Base-by-base conservation (phyloP, 2,113 vertebrate species). In the Colossoma macropomum region DNA sequence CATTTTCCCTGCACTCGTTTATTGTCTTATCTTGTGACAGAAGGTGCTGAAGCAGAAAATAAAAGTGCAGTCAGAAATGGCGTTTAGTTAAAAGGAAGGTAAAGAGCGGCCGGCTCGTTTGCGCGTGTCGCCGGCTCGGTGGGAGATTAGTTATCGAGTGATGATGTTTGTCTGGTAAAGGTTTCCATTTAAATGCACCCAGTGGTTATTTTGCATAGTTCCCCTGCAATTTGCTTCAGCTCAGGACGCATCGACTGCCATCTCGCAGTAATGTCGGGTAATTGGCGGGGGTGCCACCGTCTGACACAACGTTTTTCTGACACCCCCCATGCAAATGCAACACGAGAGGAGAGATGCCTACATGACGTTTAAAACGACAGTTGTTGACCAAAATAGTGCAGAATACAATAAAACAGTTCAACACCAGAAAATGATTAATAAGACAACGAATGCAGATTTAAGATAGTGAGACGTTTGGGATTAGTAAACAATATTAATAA, bases 111-210 rank as follows among this genome's bases (percentile, higher is more conserved):
- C 89, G 92, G 81, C 82, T 85, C 90, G 90, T 93, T 92, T 77
- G 63, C 91, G 91, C 88, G 62, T 89, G 90, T 83, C 86, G 78
- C 79, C 82, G 25, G 89, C 88, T 86, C 50, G 83, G 89, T 89
- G 86, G 88, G 84, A 89, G 90, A 93, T 95, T 94, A 95, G 94
- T 95, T 95, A 94, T 94, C 91, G 90, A 91, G 89, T 91, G 92
- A 92, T 92, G 89, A 93, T 93, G 92, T 92, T 85, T 90, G 93
- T 95, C 94, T 95, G 92, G 94, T 95, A 95, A 95, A 95, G 94
- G 92, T 94, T 94, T 95, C 93, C 93, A 93, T 95, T 95, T 95
- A 95, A 95, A 94, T 94, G 94, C 93, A 89, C 92, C 92, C 91
- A 84, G 90, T 92, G 91, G 92, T 95, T 95, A 94, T 94, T 94